These are phyloP conservation scores for Cheilosia soror DNA, from an alignment of 2,888 invertebrate genomes.

Conservation along the genomic window DNA sequence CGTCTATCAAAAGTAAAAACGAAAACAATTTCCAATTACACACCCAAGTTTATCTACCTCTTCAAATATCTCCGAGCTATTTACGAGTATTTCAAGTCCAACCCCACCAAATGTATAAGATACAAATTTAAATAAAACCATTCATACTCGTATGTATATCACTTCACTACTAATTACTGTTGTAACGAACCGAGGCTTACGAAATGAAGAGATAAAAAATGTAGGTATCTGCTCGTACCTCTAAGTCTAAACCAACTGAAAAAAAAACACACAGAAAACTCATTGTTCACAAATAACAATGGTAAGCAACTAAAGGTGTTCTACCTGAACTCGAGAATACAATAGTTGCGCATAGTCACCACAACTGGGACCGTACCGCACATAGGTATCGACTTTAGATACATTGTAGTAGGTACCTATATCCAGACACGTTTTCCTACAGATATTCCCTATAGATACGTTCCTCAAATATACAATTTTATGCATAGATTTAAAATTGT, in stretches of 20 bases:
- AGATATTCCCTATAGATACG: constrained; percentile 49
- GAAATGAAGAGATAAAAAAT: constrained; percentile 70
- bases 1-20: background rate
- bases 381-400: constrained; percentile 56
- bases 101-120: constrained; percentile 14
- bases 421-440: constrained; percentile 54
- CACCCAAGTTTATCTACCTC: constrained; percentile 19
- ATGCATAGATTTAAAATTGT: constrained; percentile 68
- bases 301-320: constrained; percentile 63
- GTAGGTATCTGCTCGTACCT: constrained; percentile 9
- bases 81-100: constrained; percentile 35
- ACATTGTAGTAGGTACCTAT: constrained; percentile 37
- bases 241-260: constrained; percentile 35
- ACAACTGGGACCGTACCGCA: constrained; percentile 47
- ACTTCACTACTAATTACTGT: constrained; percentile 67
- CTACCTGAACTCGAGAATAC: constrained; percentile 67
- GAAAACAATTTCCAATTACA: constrained; percentile 24
- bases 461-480: constrained; percentile 61
- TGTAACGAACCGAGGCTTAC: constrained; percentile 59
- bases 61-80: constrained; percentile 27
- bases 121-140: constrained; percentile 55
- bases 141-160: constrained; percentile 42
- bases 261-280: constrained; percentile 57
- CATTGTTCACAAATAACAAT: constrained; percentile 70
- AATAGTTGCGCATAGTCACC: constrained; percentile 66